Conservation (phyloP, 2,113 vertebrate species). For the Gambusia affinis region DNA sequence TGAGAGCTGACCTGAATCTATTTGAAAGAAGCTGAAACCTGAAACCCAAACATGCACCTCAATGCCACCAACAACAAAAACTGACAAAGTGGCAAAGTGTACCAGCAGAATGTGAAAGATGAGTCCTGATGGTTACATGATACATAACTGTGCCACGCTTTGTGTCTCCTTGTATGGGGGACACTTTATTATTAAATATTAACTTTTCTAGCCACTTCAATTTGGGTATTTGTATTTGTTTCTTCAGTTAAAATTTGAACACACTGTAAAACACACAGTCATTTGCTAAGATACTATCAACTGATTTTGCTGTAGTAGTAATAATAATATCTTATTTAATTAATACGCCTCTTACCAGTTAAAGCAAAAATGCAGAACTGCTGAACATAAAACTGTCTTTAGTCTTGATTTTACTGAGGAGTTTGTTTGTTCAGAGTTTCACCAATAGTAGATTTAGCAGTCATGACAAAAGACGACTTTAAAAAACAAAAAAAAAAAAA, state of each 20-base stretch:
- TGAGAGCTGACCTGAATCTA: not conserved
- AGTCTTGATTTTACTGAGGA: too few species aligned
- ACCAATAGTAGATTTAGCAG: too few species aligned
- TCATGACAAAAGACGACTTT: too few species aligned
- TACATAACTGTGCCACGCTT: not conserved
- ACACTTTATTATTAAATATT: not conserved
- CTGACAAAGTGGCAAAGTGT: not conserved
- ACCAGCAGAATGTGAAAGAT: not conserved
- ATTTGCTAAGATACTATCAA: not conserved
- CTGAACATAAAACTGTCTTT: too few species aligned
- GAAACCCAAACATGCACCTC: not conserved
- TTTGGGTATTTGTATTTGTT: not conserved
- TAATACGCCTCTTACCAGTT: too few species aligned
- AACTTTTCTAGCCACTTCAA: not conserved
- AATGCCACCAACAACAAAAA: not conserved
- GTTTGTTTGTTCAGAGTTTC: too few species aligned
- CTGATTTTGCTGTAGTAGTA: too few species aligned
- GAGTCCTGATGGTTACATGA: not conserved
- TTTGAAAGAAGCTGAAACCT: not conserved
- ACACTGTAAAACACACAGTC: not conserved
- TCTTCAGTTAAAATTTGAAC: not conserved
- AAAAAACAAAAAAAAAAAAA: too few species aligned
- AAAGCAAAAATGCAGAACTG: too few species aligned
- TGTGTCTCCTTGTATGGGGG: not conserved
- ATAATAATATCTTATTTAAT: too few species aligned